Evolutionary conservation across 2,888 invertebrate genomes (phyloP).

Genomic region (Epinotia ramella): DNA sequence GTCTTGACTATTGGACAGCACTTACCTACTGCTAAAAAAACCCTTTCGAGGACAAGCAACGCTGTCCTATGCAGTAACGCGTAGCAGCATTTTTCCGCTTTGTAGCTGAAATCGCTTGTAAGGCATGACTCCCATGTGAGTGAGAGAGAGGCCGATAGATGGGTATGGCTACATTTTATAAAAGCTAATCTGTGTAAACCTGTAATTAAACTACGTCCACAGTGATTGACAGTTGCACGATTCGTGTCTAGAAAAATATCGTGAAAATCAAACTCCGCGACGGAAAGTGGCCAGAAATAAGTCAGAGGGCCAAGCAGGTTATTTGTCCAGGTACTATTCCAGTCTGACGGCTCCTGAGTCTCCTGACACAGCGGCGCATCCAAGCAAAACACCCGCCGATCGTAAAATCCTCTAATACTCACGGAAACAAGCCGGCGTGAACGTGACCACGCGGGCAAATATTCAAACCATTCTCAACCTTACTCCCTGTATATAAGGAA

Average conservation of each 20-base stretch:
- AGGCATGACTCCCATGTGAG: no score
- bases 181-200: no score
- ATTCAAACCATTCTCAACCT: slow-evolving; percentile 1
- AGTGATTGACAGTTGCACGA: background rate
- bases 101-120: no score
- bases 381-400: slow-evolving; percentile 64
- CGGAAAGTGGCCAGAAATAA: slow-evolving; percentile 28
- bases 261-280: background rate
- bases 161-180: no score
- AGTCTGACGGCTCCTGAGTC: slow-evolving; percentile 64
- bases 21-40: no score
- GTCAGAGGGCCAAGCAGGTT: slow-evolving; percentile 44
- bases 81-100: no score
- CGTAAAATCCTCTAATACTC: slow-evolving; percentile 43
- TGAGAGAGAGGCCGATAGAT: no score
- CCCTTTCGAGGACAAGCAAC: no score
- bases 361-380: slow-evolving; percentile 56
- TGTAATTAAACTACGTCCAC: no score
- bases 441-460: background rate
- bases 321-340: slow-evolving; percentile 72
- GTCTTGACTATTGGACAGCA: no score
- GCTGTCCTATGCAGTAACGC: no score
- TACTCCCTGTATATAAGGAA: slow-evolving; percentile 5
- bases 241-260: background rate
- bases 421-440: slow-evolving; percentile 28